phyloP scores from a whole-genome alignment of 1,140 invertebrate species.

The Lasioglossum baleicum region DNA sequence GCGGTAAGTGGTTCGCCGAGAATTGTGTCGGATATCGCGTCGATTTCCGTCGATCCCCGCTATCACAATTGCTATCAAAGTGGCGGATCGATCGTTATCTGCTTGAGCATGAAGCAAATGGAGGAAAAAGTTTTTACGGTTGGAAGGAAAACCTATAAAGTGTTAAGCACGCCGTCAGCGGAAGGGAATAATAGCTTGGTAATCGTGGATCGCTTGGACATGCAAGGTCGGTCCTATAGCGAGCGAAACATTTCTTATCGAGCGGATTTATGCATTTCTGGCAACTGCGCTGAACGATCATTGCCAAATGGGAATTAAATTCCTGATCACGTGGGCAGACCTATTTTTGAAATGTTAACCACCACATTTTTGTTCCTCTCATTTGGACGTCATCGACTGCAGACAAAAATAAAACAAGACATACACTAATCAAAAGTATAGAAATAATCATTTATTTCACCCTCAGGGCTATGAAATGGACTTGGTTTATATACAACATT shows the following conservation, averaged over 20 bases:
- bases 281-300: conserved; percentile 3
- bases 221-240: conserved; percentile 24
- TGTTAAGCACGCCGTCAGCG: conserved; percentile 6
- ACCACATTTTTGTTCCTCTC: not conserved
- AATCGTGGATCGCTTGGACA: conserved; percentile 28
- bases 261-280: conserved; percentile 1
- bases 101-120: not conserved
- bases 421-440: too few relatives aligned
- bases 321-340: not conserved
- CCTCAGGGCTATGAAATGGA: too few relatives aligned
- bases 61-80: not conserved
- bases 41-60: not conserved
- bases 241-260: conserved; percentile 15
- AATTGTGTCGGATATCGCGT: not conserved
- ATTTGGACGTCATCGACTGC: not conserved
- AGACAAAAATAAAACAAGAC: too few relatives aligned
- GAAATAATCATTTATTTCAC: too few relatives aligned
- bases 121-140: conserved; percentile 16
- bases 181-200: conserved; percentile 30
- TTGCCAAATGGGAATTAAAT: not conserved
- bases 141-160: conserved; percentile 22
- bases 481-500: too few relatives aligned
- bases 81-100: not conserved
- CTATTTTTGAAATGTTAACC: not conserved
- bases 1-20: not conserved